A percentile compares a stretch with the other conserved stretches of the same genome.
These are phyloP conservation scores for Drosophila obscura DNA, from an alignment of 1,140 invertebrate genomes.

Conservation along the genomic window DNA sequence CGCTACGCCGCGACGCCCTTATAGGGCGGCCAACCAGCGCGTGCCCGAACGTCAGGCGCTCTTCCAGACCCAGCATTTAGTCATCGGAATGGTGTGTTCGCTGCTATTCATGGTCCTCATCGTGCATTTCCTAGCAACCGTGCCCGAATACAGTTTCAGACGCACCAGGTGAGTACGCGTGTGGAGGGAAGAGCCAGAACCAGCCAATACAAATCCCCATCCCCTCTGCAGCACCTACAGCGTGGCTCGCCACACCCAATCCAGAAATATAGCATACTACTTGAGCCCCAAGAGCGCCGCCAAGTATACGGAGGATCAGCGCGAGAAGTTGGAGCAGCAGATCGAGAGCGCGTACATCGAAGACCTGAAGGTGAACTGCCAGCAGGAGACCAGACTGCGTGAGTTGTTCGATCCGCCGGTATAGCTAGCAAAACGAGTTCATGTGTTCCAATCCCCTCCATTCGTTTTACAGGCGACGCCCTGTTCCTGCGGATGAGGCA, in stretches of 20 bases:
- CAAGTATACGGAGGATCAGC: conserved; percentile 36
- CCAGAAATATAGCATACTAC: conserved; percentile 93
- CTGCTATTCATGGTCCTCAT: conserved; percentile 92
- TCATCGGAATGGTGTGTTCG: conserved; percentile 89
- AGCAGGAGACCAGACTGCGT: conserved; percentile 63
- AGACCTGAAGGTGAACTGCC: conserved; percentile 59
- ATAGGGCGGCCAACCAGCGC: conserved; percentile 79
- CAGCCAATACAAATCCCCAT: neutral
- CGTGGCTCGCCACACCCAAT: conserved; percentile 87
- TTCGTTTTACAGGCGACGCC: conserved; percentile 55
- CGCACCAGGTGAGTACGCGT: conserved; percentile 89
- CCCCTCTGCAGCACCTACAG: conserved; percentile 50
- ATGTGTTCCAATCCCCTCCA: conserved; percentile 3
- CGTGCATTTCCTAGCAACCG: conserved; percentile 95
- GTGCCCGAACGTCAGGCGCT: conserved; percentile 61
- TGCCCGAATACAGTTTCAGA: conserved; percentile 95
- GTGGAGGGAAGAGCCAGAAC: neutral
- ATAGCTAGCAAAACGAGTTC: neutral
- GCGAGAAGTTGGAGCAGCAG: conserved; percentile 47
- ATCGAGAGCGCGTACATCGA: conserved; percentile 54
- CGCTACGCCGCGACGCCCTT: conserved; percentile 26
- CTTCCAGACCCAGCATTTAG: conserved; percentile 86
- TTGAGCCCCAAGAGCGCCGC: conserved; percentile 95
- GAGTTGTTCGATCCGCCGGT: conserved; percentile 30
- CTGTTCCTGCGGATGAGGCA: conserved; percentile 50